A percentile compares a stretch with the other conserved stretches of the same genome.
Conservation (phyloP, 2,888 invertebrate genomes). For the Trachelus stipa region DNA sequence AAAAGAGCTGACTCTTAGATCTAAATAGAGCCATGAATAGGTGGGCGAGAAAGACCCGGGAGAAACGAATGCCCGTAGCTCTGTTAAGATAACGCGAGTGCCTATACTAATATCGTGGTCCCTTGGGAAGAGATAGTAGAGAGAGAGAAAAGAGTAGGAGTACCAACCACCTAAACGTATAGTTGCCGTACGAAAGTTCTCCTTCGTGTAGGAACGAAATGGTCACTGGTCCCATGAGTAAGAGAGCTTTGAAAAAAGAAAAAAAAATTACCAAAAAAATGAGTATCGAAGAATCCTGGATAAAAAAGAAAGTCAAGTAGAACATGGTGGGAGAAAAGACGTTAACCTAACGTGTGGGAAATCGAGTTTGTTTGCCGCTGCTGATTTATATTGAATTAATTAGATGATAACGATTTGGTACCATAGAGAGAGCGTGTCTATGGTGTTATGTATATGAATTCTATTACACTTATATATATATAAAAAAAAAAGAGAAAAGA, state of each 20-base stretch:
- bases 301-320: not conserved
- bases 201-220: not conserved
- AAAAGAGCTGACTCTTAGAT: constrained; percentile 56
- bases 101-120: constrained; percentile 53
- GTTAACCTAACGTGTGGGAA: constrained; percentile 17
- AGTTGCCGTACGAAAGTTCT: not conserved
- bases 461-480: not conserved
- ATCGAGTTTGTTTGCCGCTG: constrained; percentile 17
- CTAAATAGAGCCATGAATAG: constrained; percentile 66
- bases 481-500: not conserved
- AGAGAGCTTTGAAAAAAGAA: not conserved
- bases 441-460: not conserved
- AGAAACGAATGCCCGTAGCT: constrained; percentile 45
- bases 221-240: not conserved
- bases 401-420: constrained; percentile 17
- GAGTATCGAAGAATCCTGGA: not conserved
- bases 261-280: not conserved
- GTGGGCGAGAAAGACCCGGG: constrained; percentile 38
- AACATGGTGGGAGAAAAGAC: not conserved
- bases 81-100: constrained; percentile 54
- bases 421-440: not conserved
- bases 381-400: constrained; percentile 25
- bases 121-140: constrained; percentile 35
- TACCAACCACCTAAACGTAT: not conserved
- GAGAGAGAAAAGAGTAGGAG: not conserved